These are phyloP conservation scores for Parnassius glacialis DNA, from an alignment of 2,888 invertebrate species.

Conservation along the genomic window DNA sequence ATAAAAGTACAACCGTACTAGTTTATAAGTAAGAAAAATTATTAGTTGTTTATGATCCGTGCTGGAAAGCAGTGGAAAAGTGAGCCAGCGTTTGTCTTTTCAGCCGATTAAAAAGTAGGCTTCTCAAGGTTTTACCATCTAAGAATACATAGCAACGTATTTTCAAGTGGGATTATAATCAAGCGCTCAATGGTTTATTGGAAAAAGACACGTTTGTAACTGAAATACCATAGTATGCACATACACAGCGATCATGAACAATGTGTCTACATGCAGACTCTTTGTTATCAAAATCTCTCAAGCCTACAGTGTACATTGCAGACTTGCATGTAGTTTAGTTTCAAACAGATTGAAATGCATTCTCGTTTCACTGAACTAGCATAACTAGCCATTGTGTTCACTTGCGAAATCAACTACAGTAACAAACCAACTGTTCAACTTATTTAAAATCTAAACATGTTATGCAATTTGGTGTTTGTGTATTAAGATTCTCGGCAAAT, in stretches of 20 bases:
- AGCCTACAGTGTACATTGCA: constrained; percentile 7
- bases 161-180: too few species aligned
- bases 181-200: too few species aligned
- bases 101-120: too few species aligned
- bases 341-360: constrained; percentile 14
- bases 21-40: too few species aligned
- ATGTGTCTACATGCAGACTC: constrained; percentile 2
- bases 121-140: too few species aligned
- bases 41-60: too few species aligned
- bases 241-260: neutral
- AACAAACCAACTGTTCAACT: neutral
- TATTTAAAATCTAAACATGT: neutral
- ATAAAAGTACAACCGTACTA: too few species aligned
- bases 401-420: constrained; percentile 11
- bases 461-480: neutral
- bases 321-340: constrained; percentile 14
- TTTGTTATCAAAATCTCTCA: constrained; percentile 16
- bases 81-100: too few species aligned
- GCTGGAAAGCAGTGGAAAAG: too few species aligned
- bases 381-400: constrained; percentile 8
- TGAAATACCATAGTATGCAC: neutral
- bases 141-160: too few species aligned
- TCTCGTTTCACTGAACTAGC: constrained; percentile 9
- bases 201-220: too few species aligned
- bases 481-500: too few species aligned